These are phyloP conservation scores for Synanthedon myopaeformis DNA, from an alignment of 2,888 invertebrate genomes.

Conservation along the genomic window DNA sequence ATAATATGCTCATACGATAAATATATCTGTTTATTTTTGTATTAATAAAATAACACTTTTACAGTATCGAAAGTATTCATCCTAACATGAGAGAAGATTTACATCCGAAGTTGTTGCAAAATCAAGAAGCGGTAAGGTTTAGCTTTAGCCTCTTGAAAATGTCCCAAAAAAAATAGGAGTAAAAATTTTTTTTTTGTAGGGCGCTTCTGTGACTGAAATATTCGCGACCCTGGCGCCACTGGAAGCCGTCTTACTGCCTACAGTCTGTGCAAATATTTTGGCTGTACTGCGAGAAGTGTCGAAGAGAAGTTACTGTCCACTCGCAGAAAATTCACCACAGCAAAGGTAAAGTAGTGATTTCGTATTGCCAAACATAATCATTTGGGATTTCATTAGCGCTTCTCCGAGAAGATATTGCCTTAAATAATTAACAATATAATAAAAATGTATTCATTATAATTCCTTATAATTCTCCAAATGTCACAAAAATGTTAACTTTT, in stretches of 20 bases:
- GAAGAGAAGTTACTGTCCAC: slow-evolving; percentile 27
- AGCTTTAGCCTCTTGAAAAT: too few relatives aligned
- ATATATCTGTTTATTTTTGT: too few relatives aligned
- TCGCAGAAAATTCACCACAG: slow-evolving; percentile 11
- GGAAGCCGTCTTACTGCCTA: slow-evolving; percentile 79
- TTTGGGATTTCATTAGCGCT: too few relatives aligned
- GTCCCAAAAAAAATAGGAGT: too few relatives aligned
- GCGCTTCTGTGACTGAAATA: slow-evolving; percentile 82
- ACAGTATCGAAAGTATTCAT: slow-evolving; percentile 43
- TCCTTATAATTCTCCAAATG: too few relatives aligned
- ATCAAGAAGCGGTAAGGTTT: slow-evolving; percentile 26
- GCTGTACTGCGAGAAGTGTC: slow-evolving; percentile 34
- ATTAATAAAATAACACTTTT: slow-evolving; percentile 9
- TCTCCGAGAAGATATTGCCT: too few relatives aligned
- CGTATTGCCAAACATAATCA: too few relatives aligned
- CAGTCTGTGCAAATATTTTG: slow-evolving; percentile 67
- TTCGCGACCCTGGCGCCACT: slow-evolving; percentile 83
- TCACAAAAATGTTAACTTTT: too few relatives aligned
- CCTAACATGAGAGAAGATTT: slow-evolving; percentile 50
- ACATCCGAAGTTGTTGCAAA: slow-evolving; percentile 39
- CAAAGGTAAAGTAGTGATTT: slow-evolving; percentile 15
- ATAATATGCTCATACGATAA: too few relatives aligned
- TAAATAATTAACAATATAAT: too few relatives aligned
- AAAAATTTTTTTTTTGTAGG: slow-evolving; percentile 12
- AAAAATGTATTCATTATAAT: too few relatives aligned